Percentiles rank a stretch among this genome's conserved stretches.
phyloP scores from a whole-genome alignment of 1,140 invertebrate genomes.

The Drosophila ironensis region DNA sequence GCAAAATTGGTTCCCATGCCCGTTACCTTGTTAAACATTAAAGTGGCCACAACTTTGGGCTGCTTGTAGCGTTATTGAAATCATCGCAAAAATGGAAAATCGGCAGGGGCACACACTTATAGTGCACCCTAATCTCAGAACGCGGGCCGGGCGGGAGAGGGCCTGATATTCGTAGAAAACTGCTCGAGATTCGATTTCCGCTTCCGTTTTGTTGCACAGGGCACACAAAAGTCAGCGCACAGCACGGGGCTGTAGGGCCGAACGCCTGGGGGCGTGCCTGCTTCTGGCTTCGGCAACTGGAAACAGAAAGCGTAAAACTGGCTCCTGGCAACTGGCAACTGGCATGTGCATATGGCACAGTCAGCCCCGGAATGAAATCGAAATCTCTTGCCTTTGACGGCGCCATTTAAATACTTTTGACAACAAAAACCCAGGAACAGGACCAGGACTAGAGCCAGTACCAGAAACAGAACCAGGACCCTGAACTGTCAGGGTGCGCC shows the following conservation, averaged over 20 bases:
- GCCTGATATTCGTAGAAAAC: conserved; percentile 43
- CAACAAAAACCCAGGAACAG: conserved; percentile 45
- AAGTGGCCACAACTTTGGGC: conserved; percentile 64
- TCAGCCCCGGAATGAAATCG: conserved; percentile 47
- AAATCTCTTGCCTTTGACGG: conserved; percentile 65
- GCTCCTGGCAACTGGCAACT: conserved; percentile 48
- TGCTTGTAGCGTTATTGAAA: conserved; percentile 43
- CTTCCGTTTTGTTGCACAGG: conserved; percentile 73
- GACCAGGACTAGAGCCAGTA: too few relatives aligned
- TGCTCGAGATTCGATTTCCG: conserved; percentile 79
- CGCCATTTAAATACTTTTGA: conserved; percentile 76
- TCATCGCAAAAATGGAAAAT: conserved; percentile 10
- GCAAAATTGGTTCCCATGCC: conserved; percentile 58
- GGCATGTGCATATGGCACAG: conserved; percentile 58
- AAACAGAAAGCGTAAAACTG: conserved; percentile 1
- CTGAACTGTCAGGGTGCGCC: conserved; percentile 25
- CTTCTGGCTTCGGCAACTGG: neutral
- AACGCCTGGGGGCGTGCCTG: conserved; percentile 27
- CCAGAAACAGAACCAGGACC: conserved; percentile 22
- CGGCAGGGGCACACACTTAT: conserved; percentile 2
- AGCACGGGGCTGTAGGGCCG: conserved; percentile 16
- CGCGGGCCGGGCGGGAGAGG: conserved; percentile 1
- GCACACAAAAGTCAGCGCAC: conserved; percentile 40
- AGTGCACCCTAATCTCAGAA: conserved; percentile 48
- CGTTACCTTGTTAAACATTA: conserved; percentile 65